Percentiles rank a stretch among this genome's conserved stretches.
Evolutionary conservation across 2,113 vertebrate species (phyloP).

Genomic region (Grammomys surdaster): DNA sequence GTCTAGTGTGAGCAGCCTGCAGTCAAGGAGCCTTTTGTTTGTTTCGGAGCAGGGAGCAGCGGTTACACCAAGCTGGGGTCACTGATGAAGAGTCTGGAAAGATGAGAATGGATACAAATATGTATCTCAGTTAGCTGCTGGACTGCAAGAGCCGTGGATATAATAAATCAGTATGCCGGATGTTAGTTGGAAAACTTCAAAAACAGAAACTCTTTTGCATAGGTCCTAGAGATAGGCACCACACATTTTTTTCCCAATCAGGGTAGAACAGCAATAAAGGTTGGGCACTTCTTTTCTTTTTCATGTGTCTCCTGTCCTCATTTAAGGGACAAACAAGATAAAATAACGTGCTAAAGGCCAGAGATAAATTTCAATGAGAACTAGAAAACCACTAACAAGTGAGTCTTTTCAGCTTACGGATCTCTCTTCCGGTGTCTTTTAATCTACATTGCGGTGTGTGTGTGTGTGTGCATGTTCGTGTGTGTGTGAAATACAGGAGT

Average conservation of each 20-base stretch:
- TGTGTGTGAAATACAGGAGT: not conserved
- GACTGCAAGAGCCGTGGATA: not conserved
- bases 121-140: not conserved
- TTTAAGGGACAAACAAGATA: constrained; percentile 76
- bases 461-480: not conserved
- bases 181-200: constrained; percentile 22
- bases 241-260: not conserved
- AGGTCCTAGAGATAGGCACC: not conserved
- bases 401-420: constrained; percentile 5
- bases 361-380: constrained; percentile 67
- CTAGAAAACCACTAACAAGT: constrained; percentile 8
- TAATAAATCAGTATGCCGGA: not conserved
- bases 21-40: not conserved
- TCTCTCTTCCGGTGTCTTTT: not conserved
- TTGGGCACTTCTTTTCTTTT: not conserved
- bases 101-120: not conserved
- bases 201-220: not conserved
- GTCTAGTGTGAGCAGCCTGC: not conserved
- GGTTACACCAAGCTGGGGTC: not conserved
- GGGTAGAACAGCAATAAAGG: not conserved
- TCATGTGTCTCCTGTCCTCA: constrained; percentile 8
- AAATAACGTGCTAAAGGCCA: constrained; percentile 32
- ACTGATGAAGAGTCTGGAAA: not conserved
- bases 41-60: not conserved
- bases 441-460: not conserved